Percentiles rank a stretch among this genome's conserved stretches.
Conservation (phyloP, 2,797 vertebrate genomes). For the Microctenopoma steveboyesi region DNA sequence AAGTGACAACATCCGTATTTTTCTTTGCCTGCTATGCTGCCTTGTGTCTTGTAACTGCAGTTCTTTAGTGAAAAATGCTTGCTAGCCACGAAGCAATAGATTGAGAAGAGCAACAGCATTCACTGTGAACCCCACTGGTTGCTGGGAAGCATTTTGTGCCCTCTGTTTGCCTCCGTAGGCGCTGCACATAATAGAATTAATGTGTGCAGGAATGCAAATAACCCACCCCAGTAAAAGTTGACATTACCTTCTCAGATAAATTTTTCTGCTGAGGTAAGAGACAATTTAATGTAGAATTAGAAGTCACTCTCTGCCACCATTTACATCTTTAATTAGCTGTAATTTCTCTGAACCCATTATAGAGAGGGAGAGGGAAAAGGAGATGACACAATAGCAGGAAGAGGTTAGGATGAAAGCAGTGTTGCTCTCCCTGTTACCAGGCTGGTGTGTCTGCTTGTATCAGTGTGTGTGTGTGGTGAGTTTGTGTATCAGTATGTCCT, state of each 20-base stretch:
- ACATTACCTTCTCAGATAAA: constrained; percentile 89
- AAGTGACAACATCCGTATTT: constrained; percentile 50
- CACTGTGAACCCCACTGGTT: constrained; percentile 29
- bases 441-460: constrained; percentile 34
- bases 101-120: constrained; percentile 36
- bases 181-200: constrained; percentile 71
- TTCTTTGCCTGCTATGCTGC: constrained; percentile 44
- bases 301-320: constrained; percentile 88
- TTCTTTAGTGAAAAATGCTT: constrained; percentile 49
- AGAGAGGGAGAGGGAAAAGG: constrained; percentile 64
- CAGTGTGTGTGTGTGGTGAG: constrained; percentile 35
- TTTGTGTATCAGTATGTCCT: constrained; percentile 55
- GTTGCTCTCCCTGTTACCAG: constrained; percentile 40
- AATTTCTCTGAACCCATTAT: constrained; percentile 89
- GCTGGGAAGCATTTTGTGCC: constrained; percentile 51
- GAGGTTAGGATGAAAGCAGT: constrained; percentile 67
- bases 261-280: constrained; percentile 93
- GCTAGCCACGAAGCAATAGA: constrained; percentile 33
- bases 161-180: constrained; percentile 59
- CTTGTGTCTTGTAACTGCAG: constrained; percentile 28
- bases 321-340: constrained; percentile 93
- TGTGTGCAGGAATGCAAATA: constrained; percentile 82
- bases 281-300: constrained; percentile 91
- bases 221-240: constrained; percentile 85
- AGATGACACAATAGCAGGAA: constrained; percentile 45